Base-by-base conservation (phyloP, 64 coral and sea anemone genomes). In the Stichodactyla mertensii region DNA sequence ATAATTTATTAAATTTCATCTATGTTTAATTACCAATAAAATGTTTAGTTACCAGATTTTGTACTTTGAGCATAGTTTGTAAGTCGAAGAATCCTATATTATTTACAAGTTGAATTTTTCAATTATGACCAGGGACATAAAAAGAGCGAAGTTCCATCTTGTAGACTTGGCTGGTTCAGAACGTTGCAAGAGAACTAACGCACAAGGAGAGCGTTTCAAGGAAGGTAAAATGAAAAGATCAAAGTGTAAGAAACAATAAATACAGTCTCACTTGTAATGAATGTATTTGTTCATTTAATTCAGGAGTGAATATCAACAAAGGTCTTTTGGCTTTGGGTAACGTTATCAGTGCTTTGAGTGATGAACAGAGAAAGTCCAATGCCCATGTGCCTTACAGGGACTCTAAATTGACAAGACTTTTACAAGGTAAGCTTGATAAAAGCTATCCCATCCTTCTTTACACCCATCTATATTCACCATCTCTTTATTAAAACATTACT, bases 121-220 rank as follows among this genome's bases (percentile, higher is more conserved):
- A n/a, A 23, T 69, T 18, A 52, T 7, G 5, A 51, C 64, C 18
- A 99, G 96, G 22, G 96, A 99, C 85, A 78, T 99, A 36, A 99
- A 84, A 86, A 99, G 91, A 67, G 96, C 96, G 1, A 99, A 99
- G 67, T 99, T 99, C 52, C 96, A 99, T 64, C 57, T 99, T 4
- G 96, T 99, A 0, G 96, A 99, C 83, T 84, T 99, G n/a, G 96
- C 96, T 36, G 96, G 96, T 10, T 99, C 96, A 52, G 96, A 99
- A 70, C 88, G 92, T 62, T 93, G 86, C 8, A 99, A 99, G 54
- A 94, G 89, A 86, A 99, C 96, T 3, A 93, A 95, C 26, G 93
- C 96, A 9, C 90, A 94, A 6, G 96, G 96, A 51, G 96, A 99
- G 61, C 87, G 96, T n/a, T 92, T 99, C 77, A 99, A 99, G 80